These are phyloP conservation scores for Aptenodytes patagonicus DNA, from an alignment of 2,113 vertebrate genomes.

Conservation along the genomic window DNA sequence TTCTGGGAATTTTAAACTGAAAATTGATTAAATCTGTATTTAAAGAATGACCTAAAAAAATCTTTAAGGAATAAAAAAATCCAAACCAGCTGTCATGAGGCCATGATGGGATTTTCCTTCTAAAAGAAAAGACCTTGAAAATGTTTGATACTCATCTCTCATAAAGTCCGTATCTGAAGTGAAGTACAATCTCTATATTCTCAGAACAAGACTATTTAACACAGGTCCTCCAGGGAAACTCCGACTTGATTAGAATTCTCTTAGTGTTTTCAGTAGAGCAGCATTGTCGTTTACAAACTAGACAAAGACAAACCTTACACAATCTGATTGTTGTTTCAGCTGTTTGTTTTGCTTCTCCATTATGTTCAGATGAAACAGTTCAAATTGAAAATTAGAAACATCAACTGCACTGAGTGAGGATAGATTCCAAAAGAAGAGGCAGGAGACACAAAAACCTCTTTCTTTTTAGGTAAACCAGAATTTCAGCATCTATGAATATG, in stretches of 20 bases:
- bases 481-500: neutral
- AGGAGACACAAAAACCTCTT: neutral
- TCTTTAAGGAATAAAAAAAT: neutral
- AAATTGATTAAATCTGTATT: neutral
- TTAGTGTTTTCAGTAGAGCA: neutral
- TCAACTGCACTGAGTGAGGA: neutral
- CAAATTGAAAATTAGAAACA: neutral
- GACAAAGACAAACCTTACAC: neutral
- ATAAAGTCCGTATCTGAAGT: neutral
- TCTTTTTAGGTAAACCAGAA: neutral
- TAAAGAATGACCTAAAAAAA: neutral
- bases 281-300: neutral
- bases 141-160: neutral
- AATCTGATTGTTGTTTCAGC: neutral
- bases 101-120: neutral
- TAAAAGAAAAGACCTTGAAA: neutral
- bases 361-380: neutral
- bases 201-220: neutral
- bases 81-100: neutral
- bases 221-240: neutral
- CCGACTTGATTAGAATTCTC: neutral
- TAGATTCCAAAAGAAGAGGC: neutral
- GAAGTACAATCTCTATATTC: neutral
- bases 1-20: neutral
- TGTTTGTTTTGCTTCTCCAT: neutral